These are phyloP conservation scores for Motacilla alba DNA, from an alignment of 2,113 vertebrate genomes.

Conservation along the genomic window DNA sequence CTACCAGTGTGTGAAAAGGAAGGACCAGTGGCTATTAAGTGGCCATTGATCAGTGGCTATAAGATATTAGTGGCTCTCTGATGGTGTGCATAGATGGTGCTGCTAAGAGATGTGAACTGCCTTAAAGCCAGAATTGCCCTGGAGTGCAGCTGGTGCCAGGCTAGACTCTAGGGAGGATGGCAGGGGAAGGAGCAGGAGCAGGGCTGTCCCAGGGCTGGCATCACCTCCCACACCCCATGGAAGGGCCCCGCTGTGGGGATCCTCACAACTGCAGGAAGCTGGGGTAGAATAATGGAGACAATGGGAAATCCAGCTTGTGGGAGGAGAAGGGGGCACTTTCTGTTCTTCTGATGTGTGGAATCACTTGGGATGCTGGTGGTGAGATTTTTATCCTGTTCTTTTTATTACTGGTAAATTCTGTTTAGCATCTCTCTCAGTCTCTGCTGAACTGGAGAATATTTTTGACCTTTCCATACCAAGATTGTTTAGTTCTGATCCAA, in stretches of 20 bases:
- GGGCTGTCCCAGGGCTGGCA: rapidly evolving
- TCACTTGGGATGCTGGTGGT: rapidly evolving
- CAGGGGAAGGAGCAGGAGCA: too few relatives aligned
- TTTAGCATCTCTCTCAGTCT: not conserved
- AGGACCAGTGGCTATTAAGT: not conserved
- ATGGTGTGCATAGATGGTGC: not conserved
- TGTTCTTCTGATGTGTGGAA: not conserved
- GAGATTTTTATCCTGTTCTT: not conserved
- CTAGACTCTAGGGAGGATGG: not conserved
- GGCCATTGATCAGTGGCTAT: not conserved
- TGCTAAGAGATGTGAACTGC: not conserved
- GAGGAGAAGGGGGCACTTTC: rapidly evolving
- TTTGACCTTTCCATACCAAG: not conserved
- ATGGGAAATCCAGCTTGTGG: not conserved
- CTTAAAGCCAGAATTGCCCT: not conserved
- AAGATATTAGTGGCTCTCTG: not conserved
- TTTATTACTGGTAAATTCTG: not conserved
- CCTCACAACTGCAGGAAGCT: not conserved
- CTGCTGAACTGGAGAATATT: not conserved
- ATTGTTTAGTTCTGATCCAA: not conserved
- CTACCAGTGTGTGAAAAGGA: not conserved
- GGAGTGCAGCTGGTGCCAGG: not conserved
- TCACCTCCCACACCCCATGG: rapidly evolving
- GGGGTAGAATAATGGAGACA: not conserved
- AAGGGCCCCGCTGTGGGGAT: rapidly evolving